Evolutionary conservation across 2,797 vertebrate species (phyloP).

Genomic region (Lates japonicus): DNA sequence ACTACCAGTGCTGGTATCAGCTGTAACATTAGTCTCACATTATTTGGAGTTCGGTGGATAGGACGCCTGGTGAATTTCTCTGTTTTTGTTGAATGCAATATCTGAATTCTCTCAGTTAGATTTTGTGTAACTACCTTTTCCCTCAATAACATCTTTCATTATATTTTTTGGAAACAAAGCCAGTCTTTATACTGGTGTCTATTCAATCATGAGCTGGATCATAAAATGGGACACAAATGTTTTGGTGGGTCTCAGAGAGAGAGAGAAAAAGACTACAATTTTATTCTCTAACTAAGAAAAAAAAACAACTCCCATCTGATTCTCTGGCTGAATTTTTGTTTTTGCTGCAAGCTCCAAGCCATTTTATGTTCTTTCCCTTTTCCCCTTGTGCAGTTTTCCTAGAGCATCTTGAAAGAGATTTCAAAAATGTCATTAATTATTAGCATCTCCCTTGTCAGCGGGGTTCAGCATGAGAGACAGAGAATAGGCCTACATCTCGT

Average conservation of each 20-base stretch:
- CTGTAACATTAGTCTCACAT: background rate
- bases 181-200: background rate
- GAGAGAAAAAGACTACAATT: slow-evolving; percentile 3
- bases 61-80: background rate
- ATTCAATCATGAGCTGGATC: slow-evolving; percentile 25
- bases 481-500: slow-evolving; percentile 51
- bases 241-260: slow-evolving; percentile 1
- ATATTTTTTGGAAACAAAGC: background rate
- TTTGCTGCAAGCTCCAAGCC: slow-evolving; percentile 41
- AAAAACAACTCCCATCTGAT: slow-evolving; percentile 26
- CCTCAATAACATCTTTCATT: too few relatives aligned
- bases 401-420: slow-evolving; percentile 70
- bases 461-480: slow-evolving; percentile 43
- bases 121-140: slow-evolving; percentile 1
- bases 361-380: slow-evolving; percentile 45
- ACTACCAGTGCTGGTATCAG: background rate
- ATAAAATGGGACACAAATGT: slow-evolving; percentile 54
- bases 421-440: slow-evolving; percentile 73
- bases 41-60: background rate
- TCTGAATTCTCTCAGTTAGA: background rate
- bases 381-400: slow-evolving; percentile 51
- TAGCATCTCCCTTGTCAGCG: slow-evolving; percentile 65
- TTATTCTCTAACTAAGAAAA: slow-evolving; percentile 30
- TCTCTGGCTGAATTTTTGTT: slow-evolving; percentile 43
- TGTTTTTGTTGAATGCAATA: background rate